These are phyloP conservation scores for Tetramorium alpestre DNA, from an alignment of 1,140 invertebrate species.

Conservation along the genomic window DNA sequence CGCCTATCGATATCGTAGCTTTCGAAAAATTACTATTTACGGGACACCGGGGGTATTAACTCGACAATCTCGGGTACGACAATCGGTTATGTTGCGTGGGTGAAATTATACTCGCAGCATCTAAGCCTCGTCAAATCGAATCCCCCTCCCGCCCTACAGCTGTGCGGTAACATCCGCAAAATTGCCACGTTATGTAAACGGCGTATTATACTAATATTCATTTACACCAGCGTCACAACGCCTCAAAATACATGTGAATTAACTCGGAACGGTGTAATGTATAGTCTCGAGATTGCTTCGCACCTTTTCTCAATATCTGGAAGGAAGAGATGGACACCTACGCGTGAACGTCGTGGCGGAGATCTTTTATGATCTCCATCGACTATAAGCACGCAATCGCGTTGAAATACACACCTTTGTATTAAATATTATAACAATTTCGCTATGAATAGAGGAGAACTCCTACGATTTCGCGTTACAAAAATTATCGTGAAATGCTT, in stretches of 20 bases:
- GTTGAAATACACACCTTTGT: neutral
- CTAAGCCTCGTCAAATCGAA: conserved; percentile 34
- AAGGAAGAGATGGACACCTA: conserved; percentile 28
- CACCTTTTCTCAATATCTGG: conserved; percentile 25
- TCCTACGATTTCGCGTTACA: neutral
- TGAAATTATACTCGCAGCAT: conserved; percentile 32
- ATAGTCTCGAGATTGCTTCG: conserved; percentile 28
- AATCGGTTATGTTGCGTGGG: conserved; percentile 40
- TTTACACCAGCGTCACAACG: conserved; percentile 31
- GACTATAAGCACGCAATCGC: conserved; percentile 1
- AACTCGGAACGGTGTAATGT: conserved; percentile 30
- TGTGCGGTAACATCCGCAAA: conserved; percentile 22
- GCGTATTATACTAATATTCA: conserved; percentile 56
- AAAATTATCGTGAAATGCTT: neutral
- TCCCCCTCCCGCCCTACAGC: neutral
- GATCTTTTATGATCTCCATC: conserved; percentile 4
- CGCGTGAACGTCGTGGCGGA: neutral
- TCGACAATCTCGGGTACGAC: conserved; percentile 35
- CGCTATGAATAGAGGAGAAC: neutral
- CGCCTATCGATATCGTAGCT: conserved; percentile 16
- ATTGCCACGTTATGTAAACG: conserved; percentile 44
- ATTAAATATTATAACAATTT: conserved; percentile 30
- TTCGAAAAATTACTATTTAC: conserved; percentile 24
- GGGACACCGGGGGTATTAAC: conserved; percentile 17
- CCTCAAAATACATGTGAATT: conserved; percentile 46